phyloP scores from a whole-genome alignment of 2,797 vertebrate species.

The Lepilemur septentrionalis region DNA sequence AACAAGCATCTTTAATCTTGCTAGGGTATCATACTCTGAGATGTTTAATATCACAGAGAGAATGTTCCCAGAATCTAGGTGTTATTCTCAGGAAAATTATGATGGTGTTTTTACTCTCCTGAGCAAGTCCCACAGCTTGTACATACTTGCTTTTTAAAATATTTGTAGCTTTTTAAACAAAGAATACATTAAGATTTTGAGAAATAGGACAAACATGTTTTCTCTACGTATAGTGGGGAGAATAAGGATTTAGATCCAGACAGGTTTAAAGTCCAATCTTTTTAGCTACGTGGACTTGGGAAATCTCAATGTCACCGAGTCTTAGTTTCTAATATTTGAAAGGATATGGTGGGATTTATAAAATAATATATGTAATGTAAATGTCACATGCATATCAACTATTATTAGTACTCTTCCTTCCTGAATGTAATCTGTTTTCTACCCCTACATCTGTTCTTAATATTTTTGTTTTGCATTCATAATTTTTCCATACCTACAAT shows the following conservation, averaged over 20 bases:
- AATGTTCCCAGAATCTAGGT: conserved; percentile 7
- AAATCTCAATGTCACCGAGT: not conserved
- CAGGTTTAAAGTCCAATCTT: not conserved
- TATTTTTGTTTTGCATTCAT: not conserved
- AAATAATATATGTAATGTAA: not conserved
- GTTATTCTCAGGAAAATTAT: not conserved
- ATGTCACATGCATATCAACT: not conserved
- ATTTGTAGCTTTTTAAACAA: not conserved
- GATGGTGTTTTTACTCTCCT: not conserved
- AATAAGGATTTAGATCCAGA: not conserved
- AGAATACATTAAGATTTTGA: not conserved
- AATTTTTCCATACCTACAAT: not conserved
- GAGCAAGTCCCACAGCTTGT: not conserved
- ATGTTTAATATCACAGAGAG: not conserved
- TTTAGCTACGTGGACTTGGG: not conserved
- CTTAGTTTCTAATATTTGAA: conserved; percentile 19
- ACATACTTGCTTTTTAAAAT: not conserved
- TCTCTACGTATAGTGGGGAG: not conserved
- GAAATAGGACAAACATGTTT: not conserved
- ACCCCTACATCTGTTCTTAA: not conserved
- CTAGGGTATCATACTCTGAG: not conserved
- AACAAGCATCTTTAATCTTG: not conserved
- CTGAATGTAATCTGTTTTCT: not conserved
- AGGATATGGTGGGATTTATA: not conserved
- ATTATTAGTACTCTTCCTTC: not conserved